A percentile compares a stretch with the other conserved stretches of the same genome.
Evolutionary conservation across 2,888 invertebrate species (phyloP).

Genomic region (Portevinia maculata): DNA sequence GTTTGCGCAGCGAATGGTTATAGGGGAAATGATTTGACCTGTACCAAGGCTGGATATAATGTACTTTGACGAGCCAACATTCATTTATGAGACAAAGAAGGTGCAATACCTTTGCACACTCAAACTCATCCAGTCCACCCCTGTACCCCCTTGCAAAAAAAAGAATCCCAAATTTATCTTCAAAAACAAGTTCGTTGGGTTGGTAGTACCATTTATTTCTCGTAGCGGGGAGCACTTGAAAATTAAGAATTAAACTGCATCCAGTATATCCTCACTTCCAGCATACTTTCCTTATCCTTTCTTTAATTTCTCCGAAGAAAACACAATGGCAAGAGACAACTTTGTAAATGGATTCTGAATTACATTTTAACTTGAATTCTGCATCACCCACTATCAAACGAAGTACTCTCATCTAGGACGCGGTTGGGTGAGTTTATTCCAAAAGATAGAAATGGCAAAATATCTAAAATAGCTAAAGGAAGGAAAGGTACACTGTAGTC

Average conservation of each 20-base stretch:
- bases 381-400: conserved; percentile 17
- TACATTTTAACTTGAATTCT: conserved; percentile 58
- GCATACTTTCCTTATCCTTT: conserved; percentile 15
- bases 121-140: conserved; percentile 1
- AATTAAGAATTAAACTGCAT: conserved; percentile 58
- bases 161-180: conserved; percentile 31
- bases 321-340: conserved; percentile 28
- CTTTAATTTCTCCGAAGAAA: conserved; percentile 42
- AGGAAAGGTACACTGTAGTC: not conserved
- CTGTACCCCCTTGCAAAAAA: conserved; percentile 24
- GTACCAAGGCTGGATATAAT: no score
- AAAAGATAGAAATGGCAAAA: conserved; percentile 26
- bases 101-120: no score
- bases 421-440: conserved; percentile 27
- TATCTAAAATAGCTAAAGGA: conserved; percentile 24
- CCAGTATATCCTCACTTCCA: conserved; percentile 22
- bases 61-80: no score
- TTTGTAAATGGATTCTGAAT: conserved; percentile 69
- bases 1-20: no score
- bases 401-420: not conserved
- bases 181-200: conserved; percentile 23
- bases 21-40: no score
- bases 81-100: no score
- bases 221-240: conserved; percentile 22
- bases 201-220: conserved; percentile 19